phyloP scores from a whole-genome alignment of 2,888 invertebrate species.

The Flexamia atlantica region DNA sequence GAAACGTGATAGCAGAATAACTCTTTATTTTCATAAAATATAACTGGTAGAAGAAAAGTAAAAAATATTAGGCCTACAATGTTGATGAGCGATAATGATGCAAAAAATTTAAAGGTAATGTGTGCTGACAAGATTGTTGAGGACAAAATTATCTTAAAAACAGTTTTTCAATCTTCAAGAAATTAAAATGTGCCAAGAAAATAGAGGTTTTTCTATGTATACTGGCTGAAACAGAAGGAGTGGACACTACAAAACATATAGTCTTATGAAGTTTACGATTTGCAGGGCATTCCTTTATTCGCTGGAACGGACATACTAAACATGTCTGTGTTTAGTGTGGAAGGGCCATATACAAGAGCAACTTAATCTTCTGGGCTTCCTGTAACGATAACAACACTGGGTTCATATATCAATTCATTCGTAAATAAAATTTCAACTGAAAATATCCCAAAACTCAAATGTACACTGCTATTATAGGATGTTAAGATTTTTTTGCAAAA shows the following conservation, averaged over 20 bases:
- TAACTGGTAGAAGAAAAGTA: not conserved
- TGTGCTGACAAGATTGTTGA: conserved; percentile 5
- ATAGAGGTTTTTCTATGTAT: conserved; percentile 26
- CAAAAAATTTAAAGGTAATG: not conserved
- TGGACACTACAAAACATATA: conserved; percentile 41
- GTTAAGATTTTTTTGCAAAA: not conserved
- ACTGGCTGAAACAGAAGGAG: conserved; percentile 15
- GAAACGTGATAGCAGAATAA: not conserved
- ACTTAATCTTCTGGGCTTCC: conserved; percentile 50
- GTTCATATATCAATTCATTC: conserved; percentile 65
- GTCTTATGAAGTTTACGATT: conserved; percentile 26
- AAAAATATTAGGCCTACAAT: conserved; percentile 31
- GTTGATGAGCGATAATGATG: not conserved
- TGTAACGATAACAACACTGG: conserved; percentile 58
- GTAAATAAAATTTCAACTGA: conserved; percentile 73
- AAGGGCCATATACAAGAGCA: conserved; percentile 40
- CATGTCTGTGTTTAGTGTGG: conserved; percentile 45
- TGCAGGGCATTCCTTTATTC: not conserved
- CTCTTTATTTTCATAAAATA: not conserved
- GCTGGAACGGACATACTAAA: conserved; percentile 43
- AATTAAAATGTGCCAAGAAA: conserved; percentile 29
- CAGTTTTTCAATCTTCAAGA: not conserved
- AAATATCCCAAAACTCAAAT: conserved; percentile 18
- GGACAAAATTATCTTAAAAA: not conserved
- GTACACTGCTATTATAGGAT: not conserved